These are phyloP conservation scores for Aricia artaxerxes DNA, from an alignment of 2,888 invertebrate genomes.

Conservation along the genomic window DNA sequence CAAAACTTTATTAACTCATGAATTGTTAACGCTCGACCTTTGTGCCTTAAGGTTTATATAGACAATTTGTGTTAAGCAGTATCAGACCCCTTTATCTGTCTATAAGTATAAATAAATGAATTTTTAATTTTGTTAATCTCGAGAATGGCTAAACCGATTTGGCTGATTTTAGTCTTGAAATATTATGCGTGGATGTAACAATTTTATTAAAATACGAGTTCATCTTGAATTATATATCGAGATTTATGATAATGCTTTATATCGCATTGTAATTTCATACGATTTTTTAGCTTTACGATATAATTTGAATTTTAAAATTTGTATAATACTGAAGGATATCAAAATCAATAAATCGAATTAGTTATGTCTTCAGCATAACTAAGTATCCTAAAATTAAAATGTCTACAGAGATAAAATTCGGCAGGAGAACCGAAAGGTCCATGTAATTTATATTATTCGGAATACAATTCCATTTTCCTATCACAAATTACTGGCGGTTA, in stretches of 20 bases:
- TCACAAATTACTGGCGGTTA: constrained; percentile 73
- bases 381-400: constrained; percentile 34
- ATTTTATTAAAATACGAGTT: background rate
- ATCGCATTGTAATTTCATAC: background rate
- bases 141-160: too few relatives aligned
- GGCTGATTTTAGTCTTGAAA: too few relatives aligned
- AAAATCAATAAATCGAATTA: constrained; percentile 25
- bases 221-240: background rate
- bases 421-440: constrained; percentile 68
- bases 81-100: background rate
- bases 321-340: background rate
- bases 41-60: constrained; percentile 1
- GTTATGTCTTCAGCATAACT: background rate
- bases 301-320: background rate
- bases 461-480: constrained; percentile 77
- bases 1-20: constrained; percentile 22
- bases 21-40: constrained; percentile 24
- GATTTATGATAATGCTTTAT: too few relatives aligned
- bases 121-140: too few relatives aligned
- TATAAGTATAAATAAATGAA: too few relatives aligned
- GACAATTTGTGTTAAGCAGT: background rate
- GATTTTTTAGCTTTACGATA: background rate
- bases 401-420: constrained; percentile 55
- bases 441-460: constrained; percentile 71
- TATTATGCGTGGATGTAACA: too few relatives aligned